Evolutionary conservation across 2,113 vertebrate genomes (phyloP).

Genomic region (Bos indicus): DNA sequence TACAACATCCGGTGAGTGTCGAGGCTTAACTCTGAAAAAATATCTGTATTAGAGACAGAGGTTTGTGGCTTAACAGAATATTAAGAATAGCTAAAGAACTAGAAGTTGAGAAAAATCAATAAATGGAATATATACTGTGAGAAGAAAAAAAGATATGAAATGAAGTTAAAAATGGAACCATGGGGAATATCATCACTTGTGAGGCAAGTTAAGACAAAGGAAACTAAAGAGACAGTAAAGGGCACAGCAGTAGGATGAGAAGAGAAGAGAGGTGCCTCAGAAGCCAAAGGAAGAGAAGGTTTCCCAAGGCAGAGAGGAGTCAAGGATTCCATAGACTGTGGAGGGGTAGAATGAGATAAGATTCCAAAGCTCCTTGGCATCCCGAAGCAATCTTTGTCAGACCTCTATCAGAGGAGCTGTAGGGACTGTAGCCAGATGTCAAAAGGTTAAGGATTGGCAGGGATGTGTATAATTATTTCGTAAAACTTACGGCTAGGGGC

Average conservation of each 20-base stretch:
- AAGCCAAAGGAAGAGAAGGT: not conserved
- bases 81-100: not conserved
- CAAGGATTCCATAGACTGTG: too few relatives aligned
- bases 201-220: not conserved
- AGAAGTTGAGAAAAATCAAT: not conserved
- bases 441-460: not conserved
- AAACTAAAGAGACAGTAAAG: not conserved
- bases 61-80: not conserved
- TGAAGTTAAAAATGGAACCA: not conserved
- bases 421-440: not conserved
- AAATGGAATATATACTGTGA: not conserved
- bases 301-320: not conserved
- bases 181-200: not conserved
- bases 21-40: not conserved
- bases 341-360: not conserved
- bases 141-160: not conserved
- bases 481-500: not conserved
- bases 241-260: not conserved
- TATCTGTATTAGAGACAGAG: not conserved
- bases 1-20: not conserved
- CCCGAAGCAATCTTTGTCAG: not conserved
- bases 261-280: not conserved
- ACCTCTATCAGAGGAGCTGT: not conserved
- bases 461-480: not conserved
- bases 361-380: not conserved